Percentiles rank a stretch among this genome's conserved stretches.
Conservation (phyloP, 92 coral and sea anemone species). For the Nematostella vectensis region DNA sequence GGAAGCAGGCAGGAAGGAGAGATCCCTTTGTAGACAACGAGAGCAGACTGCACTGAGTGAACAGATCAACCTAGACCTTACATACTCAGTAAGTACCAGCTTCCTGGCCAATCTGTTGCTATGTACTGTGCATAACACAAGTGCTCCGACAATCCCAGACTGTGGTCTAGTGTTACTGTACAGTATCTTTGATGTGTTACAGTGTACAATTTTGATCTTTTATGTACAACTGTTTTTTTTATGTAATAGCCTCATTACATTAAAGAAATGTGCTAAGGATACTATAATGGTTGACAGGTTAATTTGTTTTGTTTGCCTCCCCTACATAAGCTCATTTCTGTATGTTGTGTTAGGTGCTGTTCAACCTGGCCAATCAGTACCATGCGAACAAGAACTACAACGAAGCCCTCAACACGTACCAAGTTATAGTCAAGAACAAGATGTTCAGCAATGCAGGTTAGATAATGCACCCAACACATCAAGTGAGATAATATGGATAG, state of each 20-base stretch:
- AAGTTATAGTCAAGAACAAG: constrained; percentile 98
- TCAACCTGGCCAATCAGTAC: constrained; percentile 93
- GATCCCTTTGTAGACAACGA: constrained; percentile 88
- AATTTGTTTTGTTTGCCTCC: too few relatives aligned
- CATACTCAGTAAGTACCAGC: constrained; percentile 90
- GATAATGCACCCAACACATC: background rate
- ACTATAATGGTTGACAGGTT: too few relatives aligned
- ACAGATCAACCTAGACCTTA: constrained; percentile 89
- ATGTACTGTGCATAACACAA: too few relatives aligned
- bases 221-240: too few relatives aligned
- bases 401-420: constrained; percentile 93
- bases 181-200: too few relatives aligned
- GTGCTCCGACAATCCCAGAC: too few relatives aligned
- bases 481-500: too few relatives aligned
- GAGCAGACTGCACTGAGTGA: constrained; percentile 91
- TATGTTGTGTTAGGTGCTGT: constrained; percentile 70
- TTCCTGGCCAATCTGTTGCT: too few relatives aligned
- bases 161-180: too few relatives aligned
- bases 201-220: too few relatives aligned
- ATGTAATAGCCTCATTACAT: background rate
- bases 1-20: constrained; percentile 97
- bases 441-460: constrained; percentile 99
- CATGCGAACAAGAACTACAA: constrained; percentile 88
- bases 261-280: too few relatives aligned
- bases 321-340: too few relatives aligned